Evolutionary conservation across 1,140 invertebrate genomes (phyloP).

Genomic region (Tribolium madens): DNA sequence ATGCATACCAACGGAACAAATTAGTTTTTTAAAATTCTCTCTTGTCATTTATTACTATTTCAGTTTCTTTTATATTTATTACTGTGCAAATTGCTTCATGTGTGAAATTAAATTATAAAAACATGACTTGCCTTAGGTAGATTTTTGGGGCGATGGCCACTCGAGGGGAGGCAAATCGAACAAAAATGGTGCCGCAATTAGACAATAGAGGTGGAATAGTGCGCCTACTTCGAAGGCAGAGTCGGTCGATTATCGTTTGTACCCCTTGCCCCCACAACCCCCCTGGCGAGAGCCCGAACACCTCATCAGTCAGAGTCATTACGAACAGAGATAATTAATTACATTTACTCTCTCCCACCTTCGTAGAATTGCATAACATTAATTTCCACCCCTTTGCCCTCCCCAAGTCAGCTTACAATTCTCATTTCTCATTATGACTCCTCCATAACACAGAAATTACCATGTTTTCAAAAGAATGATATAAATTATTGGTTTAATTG

Average conservation of each 20-base stretch:
- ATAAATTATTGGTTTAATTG: constrained; percentile 61
- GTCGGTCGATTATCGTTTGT: constrained; percentile 57
- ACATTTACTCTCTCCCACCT: constrained; percentile 67
- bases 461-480: constrained; percentile 57
- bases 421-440: constrained; percentile 65
- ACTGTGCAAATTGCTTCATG: too few relatives aligned
- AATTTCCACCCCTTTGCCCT: constrained; percentile 62
- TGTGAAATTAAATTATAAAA: constrained; percentile 33
- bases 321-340: constrained; percentile 67
- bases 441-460: constrained; percentile 57
- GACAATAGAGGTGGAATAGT: constrained; percentile 32
- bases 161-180: constrained; percentile 10
- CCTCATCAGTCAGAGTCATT: constrained; percentile 68
- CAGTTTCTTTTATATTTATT: too few relatives aligned
- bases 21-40: constrained; percentile 22
- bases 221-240: constrained; percentile 28
- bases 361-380: constrained; percentile 67
- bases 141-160: constrained; percentile 12
- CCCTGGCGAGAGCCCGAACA: constrained; percentile 60
- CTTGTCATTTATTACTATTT: constrained; percentile 17
- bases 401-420: constrained; percentile 58
- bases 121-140: constrained; percentile 23
- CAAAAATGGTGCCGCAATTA: constrained; percentile 28
- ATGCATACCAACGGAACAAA: constrained; percentile 33
- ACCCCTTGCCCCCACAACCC: constrained; percentile 41